phyloP scores from a whole-genome alignment of 2,888 invertebrate species.

The Tyria jacobaeae region DNA sequence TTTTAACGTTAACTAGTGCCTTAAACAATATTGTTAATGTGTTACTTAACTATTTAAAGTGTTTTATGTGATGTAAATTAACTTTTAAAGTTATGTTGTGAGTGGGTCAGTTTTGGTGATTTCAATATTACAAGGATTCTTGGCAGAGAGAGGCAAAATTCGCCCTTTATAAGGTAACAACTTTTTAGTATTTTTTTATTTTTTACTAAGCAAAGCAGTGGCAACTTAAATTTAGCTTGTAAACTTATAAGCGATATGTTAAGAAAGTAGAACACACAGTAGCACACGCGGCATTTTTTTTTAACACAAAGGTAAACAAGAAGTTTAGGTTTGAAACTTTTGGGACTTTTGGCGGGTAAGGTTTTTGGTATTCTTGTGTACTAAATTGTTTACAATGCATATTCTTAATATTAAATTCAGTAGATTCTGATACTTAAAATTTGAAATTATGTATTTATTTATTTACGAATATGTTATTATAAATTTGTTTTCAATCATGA shows the following conservation, averaged over 20 bases:
- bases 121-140: conserved; percentile 44
- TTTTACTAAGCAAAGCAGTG: background rate
- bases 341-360: conserved; percentile 32
- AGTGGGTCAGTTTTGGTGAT: conserved; percentile 52
- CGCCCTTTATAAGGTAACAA: conserved; percentile 44
- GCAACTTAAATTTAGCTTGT: conserved; percentile 17
- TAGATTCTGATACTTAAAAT: background rate
- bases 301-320: conserved; percentile 57
- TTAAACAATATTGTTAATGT: conserved; percentile 37
- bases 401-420: too few relatives aligned
- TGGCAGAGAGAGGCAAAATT: conserved; percentile 21
- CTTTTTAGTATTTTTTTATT: conserved; percentile 11
- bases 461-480: too few relatives aligned
- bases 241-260: conserved; percentile 20
- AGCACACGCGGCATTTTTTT: conserved; percentile 63
- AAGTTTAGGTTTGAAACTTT: conserved; percentile 32
- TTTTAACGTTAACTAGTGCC: conserved; percentile 48
- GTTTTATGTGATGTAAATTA: conserved; percentile 35
- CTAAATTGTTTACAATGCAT: background rate
- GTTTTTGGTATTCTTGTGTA: background rate
- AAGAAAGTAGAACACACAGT: conserved; percentile 58
- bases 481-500: too few relatives aligned
- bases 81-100: conserved; percentile 47
- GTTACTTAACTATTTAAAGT: conserved; percentile 37
- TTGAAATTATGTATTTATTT: background rate